Evolutionary conservation across 2,888 invertebrate genomes (phyloP).

Genomic region (Stenchaetothrips biformis): DNA sequence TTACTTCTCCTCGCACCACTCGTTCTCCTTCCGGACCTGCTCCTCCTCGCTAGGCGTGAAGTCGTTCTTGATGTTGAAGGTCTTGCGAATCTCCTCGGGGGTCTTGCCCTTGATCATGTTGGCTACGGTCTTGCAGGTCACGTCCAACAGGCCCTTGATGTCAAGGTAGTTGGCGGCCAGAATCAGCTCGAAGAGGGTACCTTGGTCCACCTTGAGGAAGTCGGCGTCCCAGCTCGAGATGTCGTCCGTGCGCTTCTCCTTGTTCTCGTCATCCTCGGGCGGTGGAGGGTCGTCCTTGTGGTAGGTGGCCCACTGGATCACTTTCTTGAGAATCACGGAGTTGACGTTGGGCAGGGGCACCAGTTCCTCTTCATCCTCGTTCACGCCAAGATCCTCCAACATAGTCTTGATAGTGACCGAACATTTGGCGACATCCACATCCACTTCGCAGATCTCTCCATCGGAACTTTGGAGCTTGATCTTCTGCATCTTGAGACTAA

Average conservation of each 20-base stretch:
- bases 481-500: conserved; percentile 70
- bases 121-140: conserved; percentile 96
- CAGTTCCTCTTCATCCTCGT: conserved; percentile 88
- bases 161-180: conserved; percentile 91
- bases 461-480: conserved; percentile 94
- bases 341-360: conserved; percentile 97
- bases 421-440: conserved; percentile 95
- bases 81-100: conserved; percentile 95
- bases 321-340: conserved; percentile 92
- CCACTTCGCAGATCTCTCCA: conserved; percentile 92
- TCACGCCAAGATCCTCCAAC: conserved; percentile 88
- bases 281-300: conserved; percentile 94
- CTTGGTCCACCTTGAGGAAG: conserved; percentile 97
- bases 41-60: conserved; percentile 95
- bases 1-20: conserved; percentile 88
- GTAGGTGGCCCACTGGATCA: conserved; percentile 87
- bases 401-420: conserved; percentile 98
- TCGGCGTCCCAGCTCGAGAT: conserved; percentile 99
- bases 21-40: conserved; percentile 93
- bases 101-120: conserved; percentile 98
- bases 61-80: conserved; percentile 95
- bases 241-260: conserved; percentile 97
- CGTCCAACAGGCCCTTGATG: conserved; percentile 91
- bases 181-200: conserved; percentile 52
- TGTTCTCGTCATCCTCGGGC: conserved; percentile 95